phyloP scores from a whole-genome alignment of 2,888 invertebrate genomes.

The Aricia artaxerxes region DNA sequence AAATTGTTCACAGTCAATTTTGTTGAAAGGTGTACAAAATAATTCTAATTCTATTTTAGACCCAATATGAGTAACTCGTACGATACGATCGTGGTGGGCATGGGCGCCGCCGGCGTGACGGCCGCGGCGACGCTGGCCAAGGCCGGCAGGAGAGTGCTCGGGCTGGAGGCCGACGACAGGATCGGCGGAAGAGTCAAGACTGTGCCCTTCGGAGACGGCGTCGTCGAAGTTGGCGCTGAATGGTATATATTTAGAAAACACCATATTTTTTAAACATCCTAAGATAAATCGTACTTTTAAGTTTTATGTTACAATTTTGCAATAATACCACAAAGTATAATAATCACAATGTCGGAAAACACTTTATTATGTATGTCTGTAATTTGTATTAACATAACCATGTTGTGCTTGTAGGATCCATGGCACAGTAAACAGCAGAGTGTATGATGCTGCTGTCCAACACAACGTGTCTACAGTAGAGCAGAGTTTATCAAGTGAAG shows the following conservation, averaged over 20 bases:
- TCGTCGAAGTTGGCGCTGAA: conserved; percentile 65
- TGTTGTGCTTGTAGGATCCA: conserved; percentile 56
- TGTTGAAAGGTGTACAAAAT: neutral
- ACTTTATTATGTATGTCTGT: too few relatives aligned
- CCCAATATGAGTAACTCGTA: conserved; percentile 46
- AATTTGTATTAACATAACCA: neutral
- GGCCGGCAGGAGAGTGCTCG: conserved; percentile 57
- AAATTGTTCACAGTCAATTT: neutral
- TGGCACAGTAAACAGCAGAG: conserved; percentile 51
- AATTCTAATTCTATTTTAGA: conserved; percentile 39
- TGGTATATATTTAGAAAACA: conserved; percentile 51
- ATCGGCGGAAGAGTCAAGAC: conserved; percentile 52
- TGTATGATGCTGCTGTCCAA: conserved; percentile 52
- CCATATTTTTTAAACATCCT: neutral
- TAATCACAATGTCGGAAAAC: too few relatives aligned
- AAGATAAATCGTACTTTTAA: too few relatives aligned
- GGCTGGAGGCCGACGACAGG: conserved; percentile 57
- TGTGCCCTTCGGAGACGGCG: conserved; percentile 57
- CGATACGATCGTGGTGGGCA: conserved; percentile 59
- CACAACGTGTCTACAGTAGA: conserved; percentile 52
- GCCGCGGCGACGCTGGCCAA: conserved; percentile 53
- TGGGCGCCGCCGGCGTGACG: conserved; percentile 56
- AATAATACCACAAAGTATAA: too few relatives aligned
- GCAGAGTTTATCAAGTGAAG: conserved; percentile 48
- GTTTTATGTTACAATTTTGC: too few relatives aligned